Evolutionary conservation across 2,797 vertebrate genomes (phyloP).

Genomic region (Micrastur ruficollis): DNA sequence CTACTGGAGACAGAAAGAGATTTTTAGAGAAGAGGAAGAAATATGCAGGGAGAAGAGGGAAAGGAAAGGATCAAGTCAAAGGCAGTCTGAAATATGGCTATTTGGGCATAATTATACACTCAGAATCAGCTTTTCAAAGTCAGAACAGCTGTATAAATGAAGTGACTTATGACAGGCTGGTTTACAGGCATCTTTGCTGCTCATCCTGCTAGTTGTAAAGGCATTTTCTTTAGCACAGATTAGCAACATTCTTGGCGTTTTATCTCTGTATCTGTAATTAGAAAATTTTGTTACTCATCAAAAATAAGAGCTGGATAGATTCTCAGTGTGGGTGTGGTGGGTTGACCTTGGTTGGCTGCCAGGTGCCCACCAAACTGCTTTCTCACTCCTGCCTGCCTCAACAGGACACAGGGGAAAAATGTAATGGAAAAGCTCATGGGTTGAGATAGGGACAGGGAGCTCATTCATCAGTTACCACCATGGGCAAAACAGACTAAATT

Average conservation of each 20-base stretch:
- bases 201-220: background rate
- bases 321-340: background rate
- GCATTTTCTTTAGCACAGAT: background rate
- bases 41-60: background rate
- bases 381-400: background rate
- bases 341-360: background rate
- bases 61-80: background rate
- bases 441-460: background rate
- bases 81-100: background rate
- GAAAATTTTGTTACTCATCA: rapidly evolving
- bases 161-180: background rate
- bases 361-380: background rate
- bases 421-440: background rate
- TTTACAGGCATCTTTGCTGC: background rate
- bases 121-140: background rate
- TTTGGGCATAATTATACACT: background rate
- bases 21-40: background rate
- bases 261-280: background rate
- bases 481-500: background rate
- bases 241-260: background rate
- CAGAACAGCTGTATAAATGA: background rate
- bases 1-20: background rate
- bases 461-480: rapidly evolving
- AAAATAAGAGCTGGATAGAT: background rate
- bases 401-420: background rate